These are phyloP conservation scores for Sebastes nivosus DNA, from an alignment of 2,797 vertebrate species.

Conservation along the genomic window DNA sequence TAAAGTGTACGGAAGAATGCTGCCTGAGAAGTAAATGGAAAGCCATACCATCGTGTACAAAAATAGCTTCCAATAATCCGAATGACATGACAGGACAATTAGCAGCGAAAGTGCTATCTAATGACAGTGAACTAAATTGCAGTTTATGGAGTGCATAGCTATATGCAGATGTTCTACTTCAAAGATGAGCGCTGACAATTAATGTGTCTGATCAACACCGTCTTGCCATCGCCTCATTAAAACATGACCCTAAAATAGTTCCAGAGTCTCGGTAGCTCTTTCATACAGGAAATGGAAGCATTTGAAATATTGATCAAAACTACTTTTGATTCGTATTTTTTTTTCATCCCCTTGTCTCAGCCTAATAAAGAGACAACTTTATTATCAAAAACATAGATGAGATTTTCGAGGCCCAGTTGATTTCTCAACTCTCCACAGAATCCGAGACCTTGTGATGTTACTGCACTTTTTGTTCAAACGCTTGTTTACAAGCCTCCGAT, in stretches of 20 bases:
- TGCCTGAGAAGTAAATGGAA: not conserved
- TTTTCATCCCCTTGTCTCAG: not conserved
- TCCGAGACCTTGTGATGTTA: conserved; percentile 56
- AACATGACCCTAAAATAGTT: conserved; percentile 64
- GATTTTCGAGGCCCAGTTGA: conserved; percentile 34
- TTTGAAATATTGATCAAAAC: conserved; percentile 73
- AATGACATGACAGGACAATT: conserved; percentile 23
- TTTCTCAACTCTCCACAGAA: conserved; percentile 56
- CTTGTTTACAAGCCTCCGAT: conserved; percentile 70
- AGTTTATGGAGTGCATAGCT: conserved; percentile 29
- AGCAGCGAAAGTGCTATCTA: conserved; percentile 5
- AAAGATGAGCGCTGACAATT: conserved; percentile 47
- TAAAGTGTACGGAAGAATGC: not conserved
- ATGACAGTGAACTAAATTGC: conserved; percentile 7
- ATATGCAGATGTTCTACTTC: conserved; percentile 44
- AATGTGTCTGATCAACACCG: conserved; percentile 49
- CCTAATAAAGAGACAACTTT: conserved; percentile 38
- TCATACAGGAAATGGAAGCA: conserved; percentile 27
- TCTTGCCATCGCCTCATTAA: conserved; percentile 57
- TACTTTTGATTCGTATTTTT: conserved; percentile 20
- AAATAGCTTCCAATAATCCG: not conserved
- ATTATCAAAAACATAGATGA: conserved; percentile 49
- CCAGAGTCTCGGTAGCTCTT: conserved; percentile 26
- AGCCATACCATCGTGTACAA: not conserved
- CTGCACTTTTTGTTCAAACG: conserved; percentile 60